Percentiles rank a stretch among this genome's conserved stretches.
Evolutionary conservation across 92 coral and sea anemone genomes (phyloP).

Genomic region (Blastomussa wellsi): DNA sequence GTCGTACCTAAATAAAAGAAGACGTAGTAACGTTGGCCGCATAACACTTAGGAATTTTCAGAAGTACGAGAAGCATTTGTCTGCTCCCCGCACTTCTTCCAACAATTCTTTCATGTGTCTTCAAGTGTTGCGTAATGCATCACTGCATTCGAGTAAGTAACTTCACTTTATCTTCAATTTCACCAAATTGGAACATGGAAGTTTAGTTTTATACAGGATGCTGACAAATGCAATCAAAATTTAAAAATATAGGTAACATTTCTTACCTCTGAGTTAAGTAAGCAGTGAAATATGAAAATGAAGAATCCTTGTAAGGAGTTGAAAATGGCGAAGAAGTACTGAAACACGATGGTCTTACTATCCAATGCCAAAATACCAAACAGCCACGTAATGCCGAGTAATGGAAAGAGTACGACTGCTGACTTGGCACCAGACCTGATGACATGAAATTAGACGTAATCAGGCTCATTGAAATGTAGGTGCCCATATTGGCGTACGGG

Average conservation of each 20-base stretch:
- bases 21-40: neutral
- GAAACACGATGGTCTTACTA: conserved; percentile 46
- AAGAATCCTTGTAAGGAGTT: conserved; percentile 75
- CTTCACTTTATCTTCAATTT: no score
- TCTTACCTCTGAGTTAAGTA: conserved; percentile 71
- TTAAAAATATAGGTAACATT: no score
- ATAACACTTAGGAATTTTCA: neutral
- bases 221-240: neutral
- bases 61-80: neutral
- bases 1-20: conserved; percentile 20
- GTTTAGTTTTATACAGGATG: neutral
- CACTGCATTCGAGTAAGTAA: no score
- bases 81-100: neutral
- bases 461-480: neutral
- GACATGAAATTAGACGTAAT: neutral
- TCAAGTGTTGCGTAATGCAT: neutral
- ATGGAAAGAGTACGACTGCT: conserved; percentile 51
- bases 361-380: conserved; percentile 68
- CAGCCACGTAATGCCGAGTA: conserved; percentile 70
- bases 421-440: conserved; percentile 49
- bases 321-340: conserved; percentile 67
- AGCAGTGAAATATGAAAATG: conserved; percentile 67
- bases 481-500: no score
- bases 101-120: neutral
- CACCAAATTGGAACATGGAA: neutral